Conservation (phyloP, 37 sponge, comb jelly and placozoan genomes). For the Theonella swinhoei region DNA sequence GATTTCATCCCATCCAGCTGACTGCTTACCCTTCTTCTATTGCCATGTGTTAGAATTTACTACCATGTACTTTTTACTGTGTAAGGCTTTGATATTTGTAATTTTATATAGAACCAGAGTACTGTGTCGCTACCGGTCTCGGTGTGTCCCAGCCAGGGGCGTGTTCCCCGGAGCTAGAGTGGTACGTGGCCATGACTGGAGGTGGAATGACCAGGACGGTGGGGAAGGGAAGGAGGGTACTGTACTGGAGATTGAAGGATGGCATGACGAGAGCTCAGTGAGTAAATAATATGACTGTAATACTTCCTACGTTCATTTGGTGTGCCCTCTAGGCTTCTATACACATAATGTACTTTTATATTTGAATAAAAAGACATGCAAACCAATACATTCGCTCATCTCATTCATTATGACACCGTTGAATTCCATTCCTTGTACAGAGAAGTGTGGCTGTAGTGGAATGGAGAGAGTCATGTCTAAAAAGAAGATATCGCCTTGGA, state of each 20-base stretch:
- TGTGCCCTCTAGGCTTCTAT: too few relatives aligned
- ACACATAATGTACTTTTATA: too few relatives aligned
- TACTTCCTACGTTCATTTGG: too few relatives aligned
- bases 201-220: background rate
- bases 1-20: too few relatives aligned
- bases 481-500: slow-evolving; percentile 73
- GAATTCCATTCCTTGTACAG: too few relatives aligned
- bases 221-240: background rate
- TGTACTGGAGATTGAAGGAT: background rate
- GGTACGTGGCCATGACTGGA: background rate
- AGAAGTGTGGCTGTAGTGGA: slow-evolving; percentile 82
- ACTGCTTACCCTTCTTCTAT: too few relatives aligned
- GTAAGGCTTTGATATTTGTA: too few relatives aligned
- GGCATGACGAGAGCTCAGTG: background rate
- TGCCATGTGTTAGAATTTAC: too few relatives aligned
- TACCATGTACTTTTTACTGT: too few relatives aligned
- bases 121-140: background rate
- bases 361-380: too few relatives aligned
- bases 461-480: slow-evolving; percentile 57
- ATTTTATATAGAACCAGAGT: background rate
- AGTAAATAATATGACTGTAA: background rate
- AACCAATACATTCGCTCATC: too few relatives aligned
- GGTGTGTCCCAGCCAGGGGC: background rate
- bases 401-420: too few relatives aligned
- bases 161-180: background rate